Evolutionary conservation across 2,888 invertebrate genomes (phyloP), one percentile per base, ranked within the genome.

Genomic region (Liodrosophila aerea): DNA sequence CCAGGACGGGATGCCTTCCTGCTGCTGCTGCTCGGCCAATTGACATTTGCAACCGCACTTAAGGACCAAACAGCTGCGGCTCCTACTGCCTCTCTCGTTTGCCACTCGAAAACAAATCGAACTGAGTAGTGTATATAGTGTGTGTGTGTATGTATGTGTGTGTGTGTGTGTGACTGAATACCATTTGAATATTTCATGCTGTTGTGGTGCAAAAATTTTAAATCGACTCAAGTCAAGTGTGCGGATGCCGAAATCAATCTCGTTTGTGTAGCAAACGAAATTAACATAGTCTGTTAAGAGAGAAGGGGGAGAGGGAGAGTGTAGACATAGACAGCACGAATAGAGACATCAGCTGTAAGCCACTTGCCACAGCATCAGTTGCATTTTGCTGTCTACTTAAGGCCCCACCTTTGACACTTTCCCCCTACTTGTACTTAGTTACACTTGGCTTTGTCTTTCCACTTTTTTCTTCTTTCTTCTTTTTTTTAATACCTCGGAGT

Each of bases 41-140:
- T 85, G 84, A 84, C 84, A 81, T 85, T 85, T 81, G 84, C 75
- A 85, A 85, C 85, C 84, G 85, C 84, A 85, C 85, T 85, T 84
- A 83, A 75, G 81, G 16, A 59, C 75, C 65, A 43, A 56, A 63
- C 57, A 65, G 45, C 56, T 54, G 69, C 40, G 36, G 31, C 68
- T 68, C 57, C 51, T 37, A 54, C 66, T 44, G 37, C 44, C 47
- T 46, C 56, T 33, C 45, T 43, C 31, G 57, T 8, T 8, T 7
- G 12, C 64, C 78, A 81, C 78, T 82, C 68, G 73, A 82, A 80
- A 22, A 73, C 82, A 80, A 80, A 76, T 80, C 80, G 78, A 82
- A 77, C 58, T 72, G 57, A 43, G 56, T 39, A 45, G 62, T 41
- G 1, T 12, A 1, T 41, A 15, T 16, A 12, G 9, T 30, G 7